Conservation (phyloP, 2,888 invertebrate genomes). For the Bellardia pandia region DNA sequence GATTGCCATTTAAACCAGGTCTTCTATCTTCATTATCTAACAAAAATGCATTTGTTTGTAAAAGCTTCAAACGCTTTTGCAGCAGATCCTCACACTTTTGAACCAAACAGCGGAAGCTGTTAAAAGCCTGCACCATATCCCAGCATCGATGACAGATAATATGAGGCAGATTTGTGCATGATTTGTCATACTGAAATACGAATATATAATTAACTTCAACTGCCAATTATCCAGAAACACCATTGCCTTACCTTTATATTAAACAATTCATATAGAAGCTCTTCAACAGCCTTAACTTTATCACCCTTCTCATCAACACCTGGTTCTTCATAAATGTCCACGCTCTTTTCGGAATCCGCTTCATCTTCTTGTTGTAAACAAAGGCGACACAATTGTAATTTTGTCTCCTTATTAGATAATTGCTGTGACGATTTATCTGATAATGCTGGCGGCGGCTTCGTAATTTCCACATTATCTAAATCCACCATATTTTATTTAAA, state of each 20-base stretch:
- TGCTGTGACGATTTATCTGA: background rate
- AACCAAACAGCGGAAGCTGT: conserved; percentile 88
- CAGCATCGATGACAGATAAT: conserved; percentile 89
- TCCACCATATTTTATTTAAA: conserved; percentile 68
- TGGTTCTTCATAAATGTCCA: conserved; percentile 87
- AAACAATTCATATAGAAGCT: conserved; percentile 85
- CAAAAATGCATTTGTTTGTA: conserved; percentile 61
- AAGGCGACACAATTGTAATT: conserved; percentile 85
- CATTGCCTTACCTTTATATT: conserved; percentile 81
- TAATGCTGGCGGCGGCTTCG: conserved; percentile 41
- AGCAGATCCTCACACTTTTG: conserved; percentile 88
- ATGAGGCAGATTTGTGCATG: conserved; percentile 85
- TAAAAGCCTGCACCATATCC: conserved; percentile 88
- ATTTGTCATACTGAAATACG: conserved; percentile 87
- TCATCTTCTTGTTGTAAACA: conserved; percentile 87
- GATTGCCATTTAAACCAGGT: conserved; percentile 82
- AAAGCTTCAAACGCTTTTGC: conserved; percentile 84
- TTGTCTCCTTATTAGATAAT: conserved; percentile 16
- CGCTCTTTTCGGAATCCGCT: conserved; percentile 85
- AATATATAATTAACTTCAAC: conserved; percentile 66
- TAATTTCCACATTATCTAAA: conserved; percentile 45
- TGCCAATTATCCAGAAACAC: background rate
- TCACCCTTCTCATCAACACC: conserved; percentile 76
- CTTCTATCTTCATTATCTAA: conserved; percentile 76
- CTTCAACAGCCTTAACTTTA: conserved; percentile 83